Evolutionary conservation across 2,113 vertebrate species (phyloP), one percentile per base, ranked within the genome.

Genomic region (Limnothrissa miodon): DNA sequence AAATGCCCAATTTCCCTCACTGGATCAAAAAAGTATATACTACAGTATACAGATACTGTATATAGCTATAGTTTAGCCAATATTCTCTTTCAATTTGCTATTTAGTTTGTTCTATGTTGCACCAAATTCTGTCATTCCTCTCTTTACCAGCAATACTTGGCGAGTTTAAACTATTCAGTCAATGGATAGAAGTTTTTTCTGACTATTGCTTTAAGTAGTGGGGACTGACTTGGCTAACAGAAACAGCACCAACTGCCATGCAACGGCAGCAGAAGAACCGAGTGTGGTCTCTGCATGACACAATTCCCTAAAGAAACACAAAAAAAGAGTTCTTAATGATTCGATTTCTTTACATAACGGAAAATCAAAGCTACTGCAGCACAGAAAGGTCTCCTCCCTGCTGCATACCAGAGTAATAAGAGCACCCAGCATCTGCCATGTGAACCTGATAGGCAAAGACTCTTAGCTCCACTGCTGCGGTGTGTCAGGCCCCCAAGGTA

Each of bases 241-340:
- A 74, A 29, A 21, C 53, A 56, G 66, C 66, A 36, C 66, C 66
- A 15, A 36, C 29, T 13, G 9, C 66, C 66, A 39, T 74, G 66
- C 66, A 74, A 74, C 25, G 19, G 13, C 66, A 36, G 29, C 66
- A 74, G 29, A 74, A 74, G 15, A 17, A 74, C 66, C n/a, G n/a
- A 74, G 29, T 15, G 66, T 74, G 66, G 13, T 10, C 19, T 74
- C 66, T 74, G 66, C 66, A 13, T 74, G 36, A 10, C 66, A 15
- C 66, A 74, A 5, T 74, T 33, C 29, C 66, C 66, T 74, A 74
- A 74, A 74, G 66, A 10, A 36, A 74, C 66, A 74, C 66, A 74
- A 74, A 74, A n/a, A 11, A 62, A 8, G 10, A 62, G 25, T 74
- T 33, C 33, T 74, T 74, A 74, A 74, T 74, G 66, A 74, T 74